A percentile compares a stretch with the other conserved stretches of the same genome.
Evolutionary conservation across 2,797 vertebrate genomes (phyloP).

Genomic region (Danio kyathit): DNA sequence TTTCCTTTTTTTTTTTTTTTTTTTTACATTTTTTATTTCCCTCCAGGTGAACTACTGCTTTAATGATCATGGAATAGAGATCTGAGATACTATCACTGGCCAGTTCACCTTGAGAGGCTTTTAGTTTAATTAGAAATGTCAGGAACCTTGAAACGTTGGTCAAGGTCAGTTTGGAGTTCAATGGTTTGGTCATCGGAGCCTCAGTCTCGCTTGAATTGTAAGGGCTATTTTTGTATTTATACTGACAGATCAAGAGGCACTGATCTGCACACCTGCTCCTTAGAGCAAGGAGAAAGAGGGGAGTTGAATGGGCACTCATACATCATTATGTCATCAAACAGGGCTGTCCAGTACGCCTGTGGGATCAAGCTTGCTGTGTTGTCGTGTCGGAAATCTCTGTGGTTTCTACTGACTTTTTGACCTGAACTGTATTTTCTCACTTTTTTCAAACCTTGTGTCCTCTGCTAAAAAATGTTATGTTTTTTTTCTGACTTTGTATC

Average conservation of each 20-base stretch:
- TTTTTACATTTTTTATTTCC: too few relatives aligned
- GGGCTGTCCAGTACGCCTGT: slow-evolving; percentile 69
- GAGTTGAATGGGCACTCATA: slow-evolving; percentile 75
- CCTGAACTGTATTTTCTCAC: slow-evolving; percentile 13
- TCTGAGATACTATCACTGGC: slow-evolving; percentile 14
- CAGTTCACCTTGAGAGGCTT: slow-evolving; percentile 66
- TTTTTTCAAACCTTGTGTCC: slow-evolving; percentile 16
- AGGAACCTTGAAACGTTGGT: slow-evolving; percentile 67
- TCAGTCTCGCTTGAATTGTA: slow-evolving; percentile 72
- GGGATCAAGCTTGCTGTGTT: slow-evolving; percentile 65
- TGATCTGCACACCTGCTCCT: slow-evolving; percentile 79
- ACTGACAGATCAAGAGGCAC: slow-evolving; percentile 79
- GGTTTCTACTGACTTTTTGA: slow-evolving; percentile 47
- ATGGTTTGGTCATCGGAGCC: slow-evolving; percentile 64
- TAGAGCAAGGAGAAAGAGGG: slow-evolving; percentile 67
- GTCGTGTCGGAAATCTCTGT: slow-evolving; percentile 64
- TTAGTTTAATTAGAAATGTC: slow-evolving; percentile 65
- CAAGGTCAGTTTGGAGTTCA: slow-evolving; percentile 75
- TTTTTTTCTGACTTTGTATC: neutral
- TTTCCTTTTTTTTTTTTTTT: neutral
- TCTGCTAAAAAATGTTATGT: neutral
- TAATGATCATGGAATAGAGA: slow-evolving; percentile 17
- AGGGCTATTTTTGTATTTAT: slow-evolving; percentile 76
- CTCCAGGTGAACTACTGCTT: neutral
- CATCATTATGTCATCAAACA: slow-evolving; percentile 79